phyloP scores from a whole-genome alignment of 2,888 invertebrate genomes.

The Cheilosia impressa region DNA sequence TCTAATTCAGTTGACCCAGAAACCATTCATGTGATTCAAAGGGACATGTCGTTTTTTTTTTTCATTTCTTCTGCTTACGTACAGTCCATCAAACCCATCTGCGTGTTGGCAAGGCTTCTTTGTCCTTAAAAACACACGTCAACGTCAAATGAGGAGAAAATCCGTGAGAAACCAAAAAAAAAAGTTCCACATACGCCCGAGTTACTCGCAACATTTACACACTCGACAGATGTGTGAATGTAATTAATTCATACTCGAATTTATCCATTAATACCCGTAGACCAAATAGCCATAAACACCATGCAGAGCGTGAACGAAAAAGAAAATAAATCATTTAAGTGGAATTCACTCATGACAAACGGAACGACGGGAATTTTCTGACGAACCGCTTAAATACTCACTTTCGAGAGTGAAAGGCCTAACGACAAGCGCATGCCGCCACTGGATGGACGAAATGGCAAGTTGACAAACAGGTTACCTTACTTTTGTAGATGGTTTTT shows the following conservation, averaged over 20 bases:
- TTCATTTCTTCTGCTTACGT: too few relatives aligned
- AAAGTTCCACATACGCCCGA: slow-evolving; percentile 24
- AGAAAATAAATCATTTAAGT: slow-evolving; percentile 20
- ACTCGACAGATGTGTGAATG: slow-evolving; percentile 7
- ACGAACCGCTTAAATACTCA: slow-evolving; percentile 39
- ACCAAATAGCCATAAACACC: slow-evolving; percentile 15
- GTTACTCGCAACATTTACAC: neutral
- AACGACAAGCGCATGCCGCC: slow-evolving; percentile 24
- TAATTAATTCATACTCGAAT: slow-evolving; percentile 5
- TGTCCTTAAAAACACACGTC: too few relatives aligned
- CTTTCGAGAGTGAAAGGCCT: slow-evolving; percentile 65
- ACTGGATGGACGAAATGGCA: slow-evolving; percentile 56
- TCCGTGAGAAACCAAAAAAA: neutral
- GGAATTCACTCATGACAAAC: slow-evolving; percentile 18
- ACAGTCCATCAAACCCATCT: too few relatives aligned
- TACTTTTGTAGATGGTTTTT: slow-evolving; percentile 6
- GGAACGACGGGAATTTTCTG: neutral
- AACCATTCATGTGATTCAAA: too few relatives aligned
- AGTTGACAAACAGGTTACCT: slow-evolving; percentile 61
- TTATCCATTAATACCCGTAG: slow-evolving; percentile 1
- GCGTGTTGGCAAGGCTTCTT: too few relatives aligned
- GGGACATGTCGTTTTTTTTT: too few relatives aligned
- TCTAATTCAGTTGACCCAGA: too few relatives aligned
- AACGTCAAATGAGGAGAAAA: too few relatives aligned
- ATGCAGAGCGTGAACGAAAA: neutral